Evolutionary conservation across 2,888 invertebrate species (phyloP), one percentile per base, ranked within the genome.

Genomic region (Cantharis flavilabris): DNA sequence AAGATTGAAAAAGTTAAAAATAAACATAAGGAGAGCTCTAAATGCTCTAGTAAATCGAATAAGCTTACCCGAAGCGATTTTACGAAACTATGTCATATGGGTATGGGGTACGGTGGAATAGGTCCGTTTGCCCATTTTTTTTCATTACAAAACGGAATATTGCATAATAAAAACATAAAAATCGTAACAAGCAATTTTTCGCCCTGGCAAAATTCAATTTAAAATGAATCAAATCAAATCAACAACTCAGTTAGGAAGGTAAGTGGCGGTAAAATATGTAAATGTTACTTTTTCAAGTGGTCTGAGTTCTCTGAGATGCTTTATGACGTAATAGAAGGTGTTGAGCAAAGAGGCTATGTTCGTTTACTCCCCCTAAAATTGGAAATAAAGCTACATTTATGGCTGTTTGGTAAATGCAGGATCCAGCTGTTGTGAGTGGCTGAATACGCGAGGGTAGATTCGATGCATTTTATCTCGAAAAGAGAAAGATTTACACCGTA

Each of bases 361-460:
- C 75, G 33, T 77, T 67, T 64, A 20, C 75, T 74, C 70, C 77
- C 81, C 81, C 77, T 74, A 69, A 81, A 80, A 80, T 81, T 80
- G 79, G 81, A 77, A 81, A 79, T 78, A 79, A 77, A 80, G 81
- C 79, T 80, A 80, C 81, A 81, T 80, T 80, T 80, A 81, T 80
- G 77, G 81, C 76, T 69, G 76, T 67, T 70, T 69, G 72, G 78
- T 76, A 76, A 76, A 70, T 77, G 71, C 76, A 73, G 77, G 74
- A 73, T 80, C 79, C 80, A 81, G 79, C 80, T 81, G 80, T 81
- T 81, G 71, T 77, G 76, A 78, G 76, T 80, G 76, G 28, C 28
- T 30, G 28, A 30, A 30, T 30, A 30, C 71, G 76, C 67, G 78
- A 73, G 69, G 77, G 74, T 75, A 69, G 73, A 75, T 74, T 70